A percentile compares a stretch with the other conserved stretches of the same genome.
Evolutionary conservation across 2,113 vertebrate species (phyloP).

Genomic region (Mungos mungo): DNA sequence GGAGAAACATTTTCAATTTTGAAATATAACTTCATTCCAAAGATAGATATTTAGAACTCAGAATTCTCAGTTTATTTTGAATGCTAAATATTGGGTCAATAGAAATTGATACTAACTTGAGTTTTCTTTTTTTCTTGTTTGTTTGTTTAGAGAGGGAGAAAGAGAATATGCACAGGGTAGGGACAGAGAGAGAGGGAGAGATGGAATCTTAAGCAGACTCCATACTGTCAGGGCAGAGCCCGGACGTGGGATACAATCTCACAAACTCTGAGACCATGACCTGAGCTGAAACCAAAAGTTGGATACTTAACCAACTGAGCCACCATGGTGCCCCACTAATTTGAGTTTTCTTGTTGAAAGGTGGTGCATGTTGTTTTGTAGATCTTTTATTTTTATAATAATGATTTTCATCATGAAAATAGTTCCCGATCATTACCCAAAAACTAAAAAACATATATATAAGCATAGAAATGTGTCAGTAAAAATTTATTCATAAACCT

Average conservation of each 20-base stretch:
- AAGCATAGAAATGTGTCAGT: not conserved
- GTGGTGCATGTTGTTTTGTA: not conserved
- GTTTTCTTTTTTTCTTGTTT: not conserved
- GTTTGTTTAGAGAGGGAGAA: too few species aligned
- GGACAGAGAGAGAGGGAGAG: too few species aligned
- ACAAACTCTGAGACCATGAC: too few species aligned
- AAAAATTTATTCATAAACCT: not conserved
- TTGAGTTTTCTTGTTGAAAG: slow-evolving; percentile 1
- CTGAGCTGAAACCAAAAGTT: too few species aligned
- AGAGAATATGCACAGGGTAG: too few species aligned
- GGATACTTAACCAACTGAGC: too few species aligned
- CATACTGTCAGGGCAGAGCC: too few species aligned
- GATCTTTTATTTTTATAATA: not conserved
- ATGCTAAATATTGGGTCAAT: not conserved
- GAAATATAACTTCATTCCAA: not conserved
- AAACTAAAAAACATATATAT: not conserved
- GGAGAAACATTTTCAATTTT: not conserved
- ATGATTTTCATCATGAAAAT: not conserved
- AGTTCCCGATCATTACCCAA: not conserved
- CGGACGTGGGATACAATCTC: too few species aligned
- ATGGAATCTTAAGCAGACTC: too few species aligned
- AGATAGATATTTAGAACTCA: not conserved
- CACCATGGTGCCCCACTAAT: not conserved
- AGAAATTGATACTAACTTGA: not conserved
- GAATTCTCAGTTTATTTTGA: not conserved